A percentile compares a stretch with the other conserved stretches of the same genome.
These are phyloP conservation scores for Campoplex capitator DNA, from an alignment of 2,888 invertebrate species.

Conservation along the genomic window DNA sequence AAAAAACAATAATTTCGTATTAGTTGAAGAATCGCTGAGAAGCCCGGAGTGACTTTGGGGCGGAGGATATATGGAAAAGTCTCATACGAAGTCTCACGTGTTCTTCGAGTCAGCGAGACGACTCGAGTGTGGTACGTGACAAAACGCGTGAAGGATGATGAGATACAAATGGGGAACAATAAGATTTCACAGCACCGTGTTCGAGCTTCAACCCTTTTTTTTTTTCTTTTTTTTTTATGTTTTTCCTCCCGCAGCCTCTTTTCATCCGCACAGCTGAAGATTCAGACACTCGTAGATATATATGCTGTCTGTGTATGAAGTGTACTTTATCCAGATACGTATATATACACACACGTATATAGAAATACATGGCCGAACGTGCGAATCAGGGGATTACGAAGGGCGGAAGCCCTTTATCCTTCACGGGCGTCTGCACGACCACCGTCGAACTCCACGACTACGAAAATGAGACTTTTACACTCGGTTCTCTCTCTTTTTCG, in stretches of 20 bases:
- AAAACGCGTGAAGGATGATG: conserved; percentile 55
- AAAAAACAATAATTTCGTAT: conserved; percentile 33
- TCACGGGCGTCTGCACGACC: conserved; percentile 62
- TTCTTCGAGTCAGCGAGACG: conserved; percentile 42
- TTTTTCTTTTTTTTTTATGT: conserved; percentile 27
- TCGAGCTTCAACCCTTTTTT: conserved; percentile 52
- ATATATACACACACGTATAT: neutral
- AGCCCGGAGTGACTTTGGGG: neutral
- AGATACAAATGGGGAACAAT: conserved; percentile 67
- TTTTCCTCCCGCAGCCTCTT: conserved; percentile 35
- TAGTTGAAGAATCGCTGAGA: conserved; percentile 3
- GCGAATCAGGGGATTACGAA: conserved; percentile 70
- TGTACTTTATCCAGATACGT: neutral
- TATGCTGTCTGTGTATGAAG: conserved; percentile 14
- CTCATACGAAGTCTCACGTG: conserved; percentile 23
- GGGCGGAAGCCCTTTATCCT: conserved; percentile 69
- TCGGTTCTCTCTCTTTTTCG: conserved; percentile 46
- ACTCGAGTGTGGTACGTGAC: conserved; percentile 53
- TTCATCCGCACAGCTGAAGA: conserved; percentile 55
- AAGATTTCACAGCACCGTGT: conserved; percentile 60
- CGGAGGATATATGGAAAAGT: neutral
- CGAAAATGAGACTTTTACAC: conserved; percentile 62
- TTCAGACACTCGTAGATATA: conserved; percentile 56
- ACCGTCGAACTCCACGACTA: conserved; percentile 27
- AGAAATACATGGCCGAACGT: conserved; percentile 52